These are phyloP conservation scores for Tribolium freemani DNA, from an alignment of 2,888 invertebrate species.

Conservation along the genomic window DNA sequence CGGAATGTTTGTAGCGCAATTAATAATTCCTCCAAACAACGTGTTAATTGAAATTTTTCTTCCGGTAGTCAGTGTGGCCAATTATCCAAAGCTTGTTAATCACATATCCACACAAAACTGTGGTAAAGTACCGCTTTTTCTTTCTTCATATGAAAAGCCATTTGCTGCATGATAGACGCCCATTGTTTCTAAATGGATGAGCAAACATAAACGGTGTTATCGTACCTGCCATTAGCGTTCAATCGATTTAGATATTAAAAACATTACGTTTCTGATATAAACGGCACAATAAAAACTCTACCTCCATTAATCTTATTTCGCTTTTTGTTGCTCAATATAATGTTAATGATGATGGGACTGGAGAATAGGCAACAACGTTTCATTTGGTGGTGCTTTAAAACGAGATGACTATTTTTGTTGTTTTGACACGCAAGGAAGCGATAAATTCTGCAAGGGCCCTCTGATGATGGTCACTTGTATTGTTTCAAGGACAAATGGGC, in stretches of 20 bases:
- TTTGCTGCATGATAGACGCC: constrained; percentile 46
- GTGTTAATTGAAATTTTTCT: constrained; percentile 35
- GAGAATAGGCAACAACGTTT: constrained; percentile 22
- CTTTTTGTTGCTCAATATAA: constrained; percentile 38
- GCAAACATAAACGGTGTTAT: constrained; percentile 46
- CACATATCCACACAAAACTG: constrained; percentile 32
- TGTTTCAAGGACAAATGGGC: constrained; percentile 11
- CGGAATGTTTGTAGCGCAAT: constrained; percentile 6
- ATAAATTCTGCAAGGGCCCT: constrained; percentile 6
- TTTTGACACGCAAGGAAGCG: constrained; percentile 11
- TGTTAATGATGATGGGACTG: constrained; percentile 41
- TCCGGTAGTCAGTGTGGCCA: constrained; percentile 43
- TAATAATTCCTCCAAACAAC: constrained; percentile 30
- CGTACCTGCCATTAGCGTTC: constrained; percentile 46
- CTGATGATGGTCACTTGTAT: neutral
- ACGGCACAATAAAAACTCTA: constrained; percentile 32
- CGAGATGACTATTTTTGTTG: neutral
- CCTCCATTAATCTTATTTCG: constrained; percentile 43
- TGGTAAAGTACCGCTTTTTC: constrained; percentile 37
- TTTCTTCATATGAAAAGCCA: constrained; percentile 41
- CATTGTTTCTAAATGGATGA: constrained; percentile 47
- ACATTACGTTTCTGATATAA: constrained; percentile 34
- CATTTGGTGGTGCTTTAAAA: neutral
- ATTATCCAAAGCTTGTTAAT: constrained; percentile 38
- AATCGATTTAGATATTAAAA: constrained; percentile 47